A percentile compares a stretch with the other conserved stretches of the same genome.
phyloP scores from a whole-genome alignment of 2,888 invertebrate species.

The Chironomus tentans region DNA sequence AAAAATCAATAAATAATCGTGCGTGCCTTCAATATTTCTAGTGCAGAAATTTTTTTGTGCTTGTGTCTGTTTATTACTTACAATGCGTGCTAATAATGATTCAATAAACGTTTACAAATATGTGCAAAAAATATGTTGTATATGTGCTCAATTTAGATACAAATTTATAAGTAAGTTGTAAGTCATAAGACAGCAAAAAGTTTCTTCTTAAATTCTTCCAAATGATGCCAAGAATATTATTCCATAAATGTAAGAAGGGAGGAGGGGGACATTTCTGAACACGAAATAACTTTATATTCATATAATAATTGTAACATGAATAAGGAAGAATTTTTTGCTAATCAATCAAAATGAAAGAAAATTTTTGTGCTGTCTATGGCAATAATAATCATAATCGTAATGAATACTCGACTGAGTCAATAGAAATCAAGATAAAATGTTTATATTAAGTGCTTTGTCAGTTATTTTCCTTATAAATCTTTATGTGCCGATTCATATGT shows the following conservation, averaged over 20 bases:
- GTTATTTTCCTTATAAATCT: too few species aligned
- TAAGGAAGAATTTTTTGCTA: not conserved
- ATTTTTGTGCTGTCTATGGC: too few species aligned
- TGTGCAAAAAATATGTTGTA: not conserved
- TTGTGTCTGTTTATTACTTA: not conserved
- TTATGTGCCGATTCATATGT: too few species aligned
- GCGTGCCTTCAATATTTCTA: too few species aligned
- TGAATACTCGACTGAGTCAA: too few species aligned
- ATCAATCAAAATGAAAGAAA: conserved; percentile 4
- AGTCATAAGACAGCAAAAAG: too few species aligned
- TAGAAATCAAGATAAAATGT: too few species aligned
- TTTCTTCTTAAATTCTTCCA: too few species aligned
- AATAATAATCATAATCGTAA: not conserved
- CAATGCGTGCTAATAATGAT: conserved; percentile 5
- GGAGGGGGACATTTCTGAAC: not conserved
- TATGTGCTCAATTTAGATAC: not conserved
- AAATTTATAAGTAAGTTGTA: too few species aligned
- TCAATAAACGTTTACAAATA: not conserved
- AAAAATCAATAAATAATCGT: not conserved
- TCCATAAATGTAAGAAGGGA: too few species aligned
- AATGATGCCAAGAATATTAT: not conserved
- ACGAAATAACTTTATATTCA: not conserved
- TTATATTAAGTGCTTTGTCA: too few species aligned
- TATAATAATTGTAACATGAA: too few species aligned
- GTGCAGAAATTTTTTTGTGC: not conserved